Conservation (phyloP, 2,113 vertebrate genomes). For the Dissostichus mawsoni region DNA sequence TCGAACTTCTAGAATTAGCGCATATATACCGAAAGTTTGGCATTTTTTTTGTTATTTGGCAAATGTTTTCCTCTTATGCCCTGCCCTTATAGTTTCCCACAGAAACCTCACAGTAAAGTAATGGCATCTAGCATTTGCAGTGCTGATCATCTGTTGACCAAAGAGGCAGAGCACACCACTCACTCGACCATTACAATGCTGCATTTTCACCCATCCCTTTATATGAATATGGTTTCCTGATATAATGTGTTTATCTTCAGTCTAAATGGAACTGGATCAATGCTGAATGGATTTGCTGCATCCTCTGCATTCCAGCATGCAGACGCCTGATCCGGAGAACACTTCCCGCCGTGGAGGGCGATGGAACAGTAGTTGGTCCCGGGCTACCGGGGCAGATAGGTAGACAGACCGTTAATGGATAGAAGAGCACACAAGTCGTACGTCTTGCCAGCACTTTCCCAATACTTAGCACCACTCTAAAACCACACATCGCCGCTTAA, state of each 20-base stretch:
- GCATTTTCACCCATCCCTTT: slow-evolving; percentile 53
- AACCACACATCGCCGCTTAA: slow-evolving; percentile 78
- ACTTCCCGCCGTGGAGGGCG: slow-evolving; percentile 62
- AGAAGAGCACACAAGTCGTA: slow-evolving; percentile 75
- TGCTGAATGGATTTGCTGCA: slow-evolving; percentile 79
- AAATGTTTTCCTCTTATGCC: too few relatives aligned
- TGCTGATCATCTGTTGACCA: slow-evolving; percentile 4
- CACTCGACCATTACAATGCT: slow-evolving; percentile 35
- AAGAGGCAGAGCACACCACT: slow-evolving; percentile 22
- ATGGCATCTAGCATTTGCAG: slow-evolving; percentile 34
- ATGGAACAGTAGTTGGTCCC: slow-evolving; percentile 47
- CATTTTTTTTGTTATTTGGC: too few relatives aligned
- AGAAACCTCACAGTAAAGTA: slow-evolving; percentile 37
- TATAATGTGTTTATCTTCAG: slow-evolving; percentile 77
- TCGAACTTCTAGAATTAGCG: too few relatives aligned
- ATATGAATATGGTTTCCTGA: slow-evolving; percentile 69
- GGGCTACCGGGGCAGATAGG: slow-evolving; percentile 58
- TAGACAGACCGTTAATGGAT: slow-evolving; percentile 75
- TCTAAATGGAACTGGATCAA: slow-evolving; percentile 78
- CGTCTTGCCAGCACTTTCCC: slow-evolving; percentile 77
- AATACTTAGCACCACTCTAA: slow-evolving; percentile 80
- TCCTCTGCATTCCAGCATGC: slow-evolving; percentile 61
- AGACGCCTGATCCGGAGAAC: slow-evolving; percentile 72
- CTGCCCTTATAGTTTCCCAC: too few relatives aligned
- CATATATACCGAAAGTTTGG: too few relatives aligned